Conservation (phyloP, 2,113 vertebrate genomes). For the Crotalus helleri region DNA sequence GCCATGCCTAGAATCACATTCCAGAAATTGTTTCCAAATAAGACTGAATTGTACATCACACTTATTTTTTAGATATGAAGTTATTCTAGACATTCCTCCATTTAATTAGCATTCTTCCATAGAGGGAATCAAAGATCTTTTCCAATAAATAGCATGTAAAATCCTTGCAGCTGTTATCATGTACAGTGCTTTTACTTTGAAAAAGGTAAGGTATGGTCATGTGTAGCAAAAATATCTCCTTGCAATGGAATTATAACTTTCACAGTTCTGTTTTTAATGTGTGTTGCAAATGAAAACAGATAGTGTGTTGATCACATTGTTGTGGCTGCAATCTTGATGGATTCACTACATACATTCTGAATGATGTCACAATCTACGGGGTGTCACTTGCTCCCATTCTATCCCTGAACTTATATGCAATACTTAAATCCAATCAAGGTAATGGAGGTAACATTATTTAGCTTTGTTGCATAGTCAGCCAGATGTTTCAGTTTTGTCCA, state of each 20-base stretch:
- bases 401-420: not conserved
- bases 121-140: not conserved
- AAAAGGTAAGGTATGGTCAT: not conserved
- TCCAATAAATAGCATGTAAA: not conserved
- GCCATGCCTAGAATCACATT: not conserved
- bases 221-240: not conserved
- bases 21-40: not conserved
- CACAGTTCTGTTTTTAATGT: not conserved
- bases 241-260: not conserved
- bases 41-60: not conserved
- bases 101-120: not conserved
- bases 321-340: not conserved
- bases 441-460: not conserved
- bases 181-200: not conserved
- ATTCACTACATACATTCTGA: not conserved
- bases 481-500: not conserved
- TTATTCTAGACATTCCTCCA: not conserved
- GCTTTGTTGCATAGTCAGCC: not conserved
- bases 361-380: not conserved
- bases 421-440: not conserved
- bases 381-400: not conserved
- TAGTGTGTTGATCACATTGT: not conserved
- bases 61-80: not conserved
- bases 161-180: not conserved
- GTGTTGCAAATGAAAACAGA: not conserved